Percentiles rank a stretch among this genome's conserved stretches.
phyloP scores from a whole-genome alignment of 64 coral and sea anemone species.

The Stichodactyla mertensii region DNA sequence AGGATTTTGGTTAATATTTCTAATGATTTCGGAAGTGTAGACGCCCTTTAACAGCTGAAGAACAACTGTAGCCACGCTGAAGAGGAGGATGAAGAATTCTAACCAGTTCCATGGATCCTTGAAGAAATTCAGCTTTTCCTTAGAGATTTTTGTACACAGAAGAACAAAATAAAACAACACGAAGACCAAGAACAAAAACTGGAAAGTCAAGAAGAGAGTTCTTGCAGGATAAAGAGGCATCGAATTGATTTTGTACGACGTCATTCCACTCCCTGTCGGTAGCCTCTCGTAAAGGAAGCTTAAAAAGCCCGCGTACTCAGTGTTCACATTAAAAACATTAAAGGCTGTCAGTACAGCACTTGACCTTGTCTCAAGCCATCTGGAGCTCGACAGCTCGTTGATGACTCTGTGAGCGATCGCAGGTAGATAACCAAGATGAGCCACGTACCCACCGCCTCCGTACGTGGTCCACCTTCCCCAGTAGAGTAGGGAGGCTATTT shows the following conservation, averaged over 20 bases:
- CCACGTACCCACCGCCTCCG: conserved; percentile 63
- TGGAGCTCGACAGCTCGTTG: conserved; percentile 30
- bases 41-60: conserved; percentile 7
- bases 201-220: conserved; percentile 19
- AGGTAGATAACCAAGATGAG: conserved; percentile 63
- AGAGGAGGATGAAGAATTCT: conserved; percentile 27
- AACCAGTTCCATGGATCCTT: conserved; percentile 42
- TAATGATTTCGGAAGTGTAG: conserved; percentile 19
- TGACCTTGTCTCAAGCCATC: conserved; percentile 57
- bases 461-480: conserved; percentile 25
- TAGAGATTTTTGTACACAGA: conserved; percentile 15
- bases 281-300: conserved; percentile 45
- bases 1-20: conserved; percentile 60
- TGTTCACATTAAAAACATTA: conserved; percentile 60
- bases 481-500: conserved; percentile 35
- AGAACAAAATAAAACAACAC: conserved; percentile 33
- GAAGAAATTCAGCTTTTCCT: conserved; percentile 1
- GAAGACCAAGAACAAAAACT: conserved; percentile 37
- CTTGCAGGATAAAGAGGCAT: conserved; percentile 39
- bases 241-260: conserved; percentile 37
- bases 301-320: conserved; percentile 55
- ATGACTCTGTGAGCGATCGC: conserved; percentile 37
- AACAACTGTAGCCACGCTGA: conserved; percentile 8
- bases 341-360: conserved; percentile 62
- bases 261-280: conserved; percentile 36